phyloP scores from a whole-genome alignment of 2,797 vertebrate species.

The Galago senegalensis region DNA sequence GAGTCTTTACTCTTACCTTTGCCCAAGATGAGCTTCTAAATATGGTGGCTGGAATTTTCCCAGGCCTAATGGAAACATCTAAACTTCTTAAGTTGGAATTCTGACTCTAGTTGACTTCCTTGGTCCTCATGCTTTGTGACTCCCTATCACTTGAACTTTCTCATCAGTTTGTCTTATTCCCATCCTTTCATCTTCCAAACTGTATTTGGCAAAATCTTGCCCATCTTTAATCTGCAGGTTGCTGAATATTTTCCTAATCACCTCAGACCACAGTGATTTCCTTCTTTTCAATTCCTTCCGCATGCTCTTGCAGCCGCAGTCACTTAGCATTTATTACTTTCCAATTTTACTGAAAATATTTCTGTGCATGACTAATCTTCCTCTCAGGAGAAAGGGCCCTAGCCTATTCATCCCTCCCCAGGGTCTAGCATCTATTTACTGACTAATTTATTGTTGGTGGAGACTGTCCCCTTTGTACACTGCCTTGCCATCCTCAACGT shows the following conservation, averaged over 20 bases:
- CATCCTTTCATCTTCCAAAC: conserved; percentile 49
- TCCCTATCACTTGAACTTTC: neutral
- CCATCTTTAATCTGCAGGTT: neutral
- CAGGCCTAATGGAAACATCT: neutral
- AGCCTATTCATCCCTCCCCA: neutral
- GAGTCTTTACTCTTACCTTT: neutral
- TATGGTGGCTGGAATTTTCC: neutral
- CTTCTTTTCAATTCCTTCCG: neutral
- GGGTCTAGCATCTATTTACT: neutral
- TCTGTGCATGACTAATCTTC: neutral
- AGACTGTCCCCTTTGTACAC: neutral
- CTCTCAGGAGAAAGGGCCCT: neutral
- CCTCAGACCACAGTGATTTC: conserved; percentile 22
- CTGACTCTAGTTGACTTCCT: neutral
- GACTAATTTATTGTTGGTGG: neutral
- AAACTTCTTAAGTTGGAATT: neutral
- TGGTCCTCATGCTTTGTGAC: neutral
- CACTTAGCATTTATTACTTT: neutral
- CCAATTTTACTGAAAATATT: neutral
- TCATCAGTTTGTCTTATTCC: neutral
- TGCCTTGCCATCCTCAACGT: neutral
- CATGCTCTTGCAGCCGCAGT: neutral
- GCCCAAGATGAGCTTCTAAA: neutral
- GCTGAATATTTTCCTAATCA: conserved; percentile 60
- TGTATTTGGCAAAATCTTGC: neutral